These are phyloP conservation scores for Collichthys lucidus DNA, from an alignment of 2,113 vertebrate genomes.

Conservation along the genomic window DNA sequence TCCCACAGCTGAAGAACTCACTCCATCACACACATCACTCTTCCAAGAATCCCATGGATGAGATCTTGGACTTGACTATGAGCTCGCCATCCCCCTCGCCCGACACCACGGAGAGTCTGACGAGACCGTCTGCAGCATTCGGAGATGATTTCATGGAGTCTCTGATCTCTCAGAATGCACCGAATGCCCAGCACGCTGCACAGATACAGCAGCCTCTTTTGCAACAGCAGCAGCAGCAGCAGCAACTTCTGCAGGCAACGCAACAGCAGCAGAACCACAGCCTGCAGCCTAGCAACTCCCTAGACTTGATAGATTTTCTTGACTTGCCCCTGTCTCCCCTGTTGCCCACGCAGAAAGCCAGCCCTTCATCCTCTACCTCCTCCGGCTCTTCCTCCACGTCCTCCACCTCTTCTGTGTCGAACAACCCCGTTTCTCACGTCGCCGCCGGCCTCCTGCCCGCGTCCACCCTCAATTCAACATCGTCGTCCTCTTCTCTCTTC, in stretches of 20 bases:
- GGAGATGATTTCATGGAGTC: slow-evolving; percentile 73
- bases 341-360: slow-evolving; percentile 66
- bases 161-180: slow-evolving; percentile 68
- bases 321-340: slow-evolving; percentile 61
- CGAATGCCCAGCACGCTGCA: slow-evolving; percentile 25
- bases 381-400: slow-evolving; percentile 68
- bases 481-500: slow-evolving; percentile 60
- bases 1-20: slow-evolving; percentile 57
- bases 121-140: slow-evolving; percentile 45
- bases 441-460: slow-evolving; percentile 34
- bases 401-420: slow-evolving; percentile 65
- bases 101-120: slow-evolving; percentile 67
- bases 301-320: slow-evolving; percentile 74
- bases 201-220: slow-evolving; percentile 62
- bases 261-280: slow-evolving; percentile 66
- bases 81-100: slow-evolving; percentile 83
- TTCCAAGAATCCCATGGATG: slow-evolving; percentile 75
- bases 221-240: slow-evolving; percentile 65
- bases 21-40: slow-evolving; percentile 50
- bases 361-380: slow-evolving; percentile 71
- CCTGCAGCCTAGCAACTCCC: slow-evolving; percentile 55
- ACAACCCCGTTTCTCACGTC: slow-evolving; percentile 48
- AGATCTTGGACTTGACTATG: slow-evolving; percentile 89
- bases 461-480: slow-evolving; percentile 37
- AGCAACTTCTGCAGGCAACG: not conserved